These are phyloP conservation scores for Axea sp. DNA, from an alignment of 2,888 invertebrate species.

Conservation along the genomic window DNA sequence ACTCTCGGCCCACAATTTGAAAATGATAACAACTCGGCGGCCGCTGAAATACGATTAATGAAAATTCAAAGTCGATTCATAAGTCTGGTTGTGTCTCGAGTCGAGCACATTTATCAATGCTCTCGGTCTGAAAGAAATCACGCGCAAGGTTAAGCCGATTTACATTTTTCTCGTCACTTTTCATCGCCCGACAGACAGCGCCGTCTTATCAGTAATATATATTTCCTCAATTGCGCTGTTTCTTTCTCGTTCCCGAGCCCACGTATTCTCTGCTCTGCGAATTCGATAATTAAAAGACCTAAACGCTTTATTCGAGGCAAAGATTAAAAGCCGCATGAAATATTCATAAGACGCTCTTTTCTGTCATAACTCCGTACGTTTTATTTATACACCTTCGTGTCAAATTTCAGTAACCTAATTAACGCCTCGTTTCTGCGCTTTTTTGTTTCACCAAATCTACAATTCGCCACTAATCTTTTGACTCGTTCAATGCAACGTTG, in stretches of 20 bases:
- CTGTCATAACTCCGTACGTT: conserved; percentile 4
- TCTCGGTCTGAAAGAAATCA: conserved; percentile 36
- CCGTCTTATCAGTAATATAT: conserved; percentile 42
- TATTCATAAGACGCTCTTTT: conserved; percentile 4
- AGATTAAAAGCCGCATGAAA: conserved; percentile 7
- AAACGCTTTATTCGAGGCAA: background rate
- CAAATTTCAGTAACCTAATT: conserved; percentile 25
- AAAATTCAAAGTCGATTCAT: conserved; percentile 43
- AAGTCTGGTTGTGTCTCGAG: conserved; percentile 31
- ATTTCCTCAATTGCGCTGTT: conserved; percentile 30
- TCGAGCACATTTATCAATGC: conserved; percentile 48
- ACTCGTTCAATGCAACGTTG: no score
- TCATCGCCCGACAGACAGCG: conserved; percentile 48
- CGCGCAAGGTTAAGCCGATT: conserved; percentile 61
- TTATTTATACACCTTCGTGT: conserved; percentile 10
- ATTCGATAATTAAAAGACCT: conserved; percentile 25
- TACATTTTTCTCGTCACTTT: conserved; percentile 51
- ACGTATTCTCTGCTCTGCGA: conserved; percentile 21
- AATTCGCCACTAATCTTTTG: no score
- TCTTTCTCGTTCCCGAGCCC: conserved; percentile 28
- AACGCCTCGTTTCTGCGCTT: background rate
- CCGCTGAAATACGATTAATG: conserved; percentile 40
- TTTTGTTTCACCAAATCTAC: no score
- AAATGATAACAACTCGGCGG: conserved; percentile 37
- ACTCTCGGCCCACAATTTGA: conserved; percentile 32